Percentiles rank a stretch among this genome's conserved stretches.
Evolutionary conservation across 2,888 invertebrate species (phyloP).

Genomic region (Leptopterna dolabrata): DNA sequence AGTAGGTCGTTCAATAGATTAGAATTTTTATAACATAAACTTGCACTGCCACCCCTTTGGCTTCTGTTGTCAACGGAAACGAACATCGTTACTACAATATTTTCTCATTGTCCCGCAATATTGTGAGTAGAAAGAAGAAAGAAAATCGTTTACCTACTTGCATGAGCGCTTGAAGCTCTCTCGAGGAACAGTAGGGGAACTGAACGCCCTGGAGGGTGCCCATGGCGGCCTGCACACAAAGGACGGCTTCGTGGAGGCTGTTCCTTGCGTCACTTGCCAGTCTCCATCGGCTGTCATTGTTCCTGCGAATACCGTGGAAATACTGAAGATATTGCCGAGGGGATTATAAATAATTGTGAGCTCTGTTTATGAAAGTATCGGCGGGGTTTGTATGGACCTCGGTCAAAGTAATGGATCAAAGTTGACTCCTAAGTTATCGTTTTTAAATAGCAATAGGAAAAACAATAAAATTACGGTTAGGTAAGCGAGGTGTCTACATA

Average conservation of each 20-base stretch:
- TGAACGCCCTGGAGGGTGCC: constrained; percentile 64
- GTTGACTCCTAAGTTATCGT: too few species aligned
- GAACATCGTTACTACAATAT: neutral
- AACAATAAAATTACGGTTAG: too few species aligned
- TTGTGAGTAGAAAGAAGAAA: neutral
- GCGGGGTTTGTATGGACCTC: too few species aligned
- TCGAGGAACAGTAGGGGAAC: constrained; percentile 65
- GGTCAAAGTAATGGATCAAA: too few species aligned
- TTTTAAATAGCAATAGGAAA: too few species aligned
- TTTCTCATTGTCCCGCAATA: neutral
- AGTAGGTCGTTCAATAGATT: too few species aligned
- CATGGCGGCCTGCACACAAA: constrained; percentile 64
- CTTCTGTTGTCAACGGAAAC: neutral
- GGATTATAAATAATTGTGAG: too few species aligned
- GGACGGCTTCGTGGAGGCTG: constrained; percentile 64
- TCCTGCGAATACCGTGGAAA: constrained; percentile 50
- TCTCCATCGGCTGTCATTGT: constrained; percentile 62
- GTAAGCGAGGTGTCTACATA: too few species aligned
- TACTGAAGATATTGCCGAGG: neutral
- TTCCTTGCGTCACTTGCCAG: constrained; percentile 64
- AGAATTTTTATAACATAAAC: too few species aligned
- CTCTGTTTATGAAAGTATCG: too few species aligned
- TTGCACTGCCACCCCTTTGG: too few species aligned
- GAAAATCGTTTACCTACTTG: constrained; percentile 62
- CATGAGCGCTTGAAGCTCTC: constrained; percentile 64